A percentile compares a stretch with the other conserved stretches of the same genome.
Evolutionary conservation across 2,888 invertebrate genomes (phyloP).

Genomic region (Tinea trinotella): DNA sequence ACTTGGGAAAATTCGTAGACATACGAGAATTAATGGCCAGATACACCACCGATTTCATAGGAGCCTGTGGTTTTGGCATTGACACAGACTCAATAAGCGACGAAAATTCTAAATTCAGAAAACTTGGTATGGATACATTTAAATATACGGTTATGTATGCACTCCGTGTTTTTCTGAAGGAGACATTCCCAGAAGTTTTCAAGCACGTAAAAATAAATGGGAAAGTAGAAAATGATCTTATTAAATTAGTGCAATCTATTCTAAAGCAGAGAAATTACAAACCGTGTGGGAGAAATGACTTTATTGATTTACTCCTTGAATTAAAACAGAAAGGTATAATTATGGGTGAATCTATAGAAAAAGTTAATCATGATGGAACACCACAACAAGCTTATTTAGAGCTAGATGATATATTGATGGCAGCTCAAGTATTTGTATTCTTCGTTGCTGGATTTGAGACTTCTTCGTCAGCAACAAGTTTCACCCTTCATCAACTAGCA

Average conservation of each 20-base stretch:
- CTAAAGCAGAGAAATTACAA: conserved; percentile 36
- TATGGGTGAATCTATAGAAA: conserved; percentile 38
- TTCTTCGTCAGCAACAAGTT: conserved; percentile 44
- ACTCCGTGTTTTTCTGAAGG: conserved; percentile 28
- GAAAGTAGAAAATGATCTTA: conserved; percentile 36
- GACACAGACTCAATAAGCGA: conserved; percentile 41
- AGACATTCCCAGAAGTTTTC: conserved; percentile 35
- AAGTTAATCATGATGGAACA: conserved; percentile 31
- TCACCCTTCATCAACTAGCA: conserved; percentile 43
- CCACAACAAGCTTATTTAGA: conserved; percentile 31
- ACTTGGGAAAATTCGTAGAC: conserved; percentile 26
- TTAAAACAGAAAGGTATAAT: conserved; percentile 36
- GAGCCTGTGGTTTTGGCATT: conserved; percentile 46
- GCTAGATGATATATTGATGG: conserved; percentile 36
- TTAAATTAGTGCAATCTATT: conserved; percentile 37
- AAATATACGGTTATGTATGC: conserved; percentile 4
- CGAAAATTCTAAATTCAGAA: conserved; percentile 40
- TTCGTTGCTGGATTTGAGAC: conserved; percentile 50
- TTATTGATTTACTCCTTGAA: conserved; percentile 42
- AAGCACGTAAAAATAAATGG: conserved; percentile 33
- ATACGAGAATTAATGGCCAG: conserved; percentile 50
- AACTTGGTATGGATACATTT: conserved; percentile 23
- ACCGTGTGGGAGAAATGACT: conserved; percentile 42
- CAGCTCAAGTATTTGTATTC: conserved; percentile 44
- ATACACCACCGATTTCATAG: conserved; percentile 48